A percentile compares a stretch with the other conserved stretches of the same genome.
phyloP scores from a whole-genome alignment of 1,140 invertebrate genomes.

The Drosophila kurseongensis region DNA sequence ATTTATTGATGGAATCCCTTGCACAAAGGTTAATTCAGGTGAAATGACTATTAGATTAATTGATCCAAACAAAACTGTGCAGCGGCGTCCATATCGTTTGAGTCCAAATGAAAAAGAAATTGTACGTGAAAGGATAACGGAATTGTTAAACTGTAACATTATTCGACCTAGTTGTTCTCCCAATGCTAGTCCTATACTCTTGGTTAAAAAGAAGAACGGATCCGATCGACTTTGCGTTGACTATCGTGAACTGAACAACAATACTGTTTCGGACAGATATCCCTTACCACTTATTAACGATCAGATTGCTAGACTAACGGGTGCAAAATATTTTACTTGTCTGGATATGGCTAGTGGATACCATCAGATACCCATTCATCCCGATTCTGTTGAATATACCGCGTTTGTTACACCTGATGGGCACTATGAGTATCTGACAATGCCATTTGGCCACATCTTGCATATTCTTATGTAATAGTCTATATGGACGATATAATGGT shows the following conservation, averaged over 20 bases:
- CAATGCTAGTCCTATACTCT: constrained; percentile 14
- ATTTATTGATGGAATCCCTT: constrained; percentile 27
- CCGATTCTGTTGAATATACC: constrained; percentile 1
- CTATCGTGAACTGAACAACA: constrained; percentile 15
- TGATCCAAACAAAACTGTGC: no score
- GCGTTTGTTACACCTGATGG: constrained; percentile 1
- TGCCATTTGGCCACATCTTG: not conserved
- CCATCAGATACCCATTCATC: not conserved
- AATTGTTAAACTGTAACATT: constrained; percentile 24
- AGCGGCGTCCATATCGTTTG: constrained; percentile 9
- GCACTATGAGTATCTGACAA: constrained; percentile 7
- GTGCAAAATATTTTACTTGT: constrained; percentile 13
- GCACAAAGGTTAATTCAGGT: constrained; percentile 17
- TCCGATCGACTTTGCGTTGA: constrained; percentile 11
- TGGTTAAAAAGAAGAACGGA: constrained; percentile 16
- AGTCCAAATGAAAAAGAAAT: constrained; percentile 14
- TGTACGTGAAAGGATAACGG: constrained; percentile 3
- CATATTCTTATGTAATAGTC: not conserved
- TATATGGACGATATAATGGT: not conserved
- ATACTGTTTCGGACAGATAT: constrained; percentile 15
- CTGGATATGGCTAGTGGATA: not conserved
- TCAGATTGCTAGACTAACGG: constrained; percentile 11
- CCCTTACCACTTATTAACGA: constrained; percentile 10
- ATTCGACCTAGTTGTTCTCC: constrained; percentile 9
- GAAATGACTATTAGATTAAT: constrained; percentile 22